Base-by-base conservation (phyloP, 2,888 invertebrate genomes). In the Leptarthrus brevirostris region DNA sequence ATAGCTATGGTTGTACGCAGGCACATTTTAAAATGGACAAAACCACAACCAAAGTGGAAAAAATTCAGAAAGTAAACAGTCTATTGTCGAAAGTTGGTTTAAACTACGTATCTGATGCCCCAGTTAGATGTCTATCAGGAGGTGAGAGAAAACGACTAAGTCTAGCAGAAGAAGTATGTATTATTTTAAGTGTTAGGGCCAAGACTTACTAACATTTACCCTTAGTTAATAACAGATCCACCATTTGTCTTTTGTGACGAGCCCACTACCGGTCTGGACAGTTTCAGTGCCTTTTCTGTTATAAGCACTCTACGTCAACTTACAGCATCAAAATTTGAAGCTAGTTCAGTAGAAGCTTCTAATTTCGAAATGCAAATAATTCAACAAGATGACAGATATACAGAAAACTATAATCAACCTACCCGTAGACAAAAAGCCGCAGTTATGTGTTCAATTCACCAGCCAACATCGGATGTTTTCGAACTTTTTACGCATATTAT, bases 191-290 rank as follows among this genome's bases (percentile, higher is more conserved):
- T 47, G 24, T 20, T 54, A 54, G n/a, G n/a, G 36, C 22, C 26
- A 22, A 70, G 36, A 18, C 47, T 18, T 44, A 18, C 30, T 58
- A 18, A 8, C 3, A 44, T 26, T 56, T 12, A 12, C 12, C 44
- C 77, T 18, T 82, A 94, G 93, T 87, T 96, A 8, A 86, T 97
- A 71, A 95, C 93, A 70, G 94, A 97, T 82, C 97, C 97, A 0
- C 90, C 92, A 2, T 89, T 97, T 73, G 85, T 97, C 69, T 96
- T 97, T 85, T 96, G 96, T 82, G 97, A 97, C 81, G 97, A 97
- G 82, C 96, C 96, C 0, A 97, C 96, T 0, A 95, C 95, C 0
- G 96, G 97, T 0, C 84, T 97, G 70, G 97, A 97, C 84, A 95
- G 95, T 78, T 96, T 90, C 84, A 94, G 92, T 81, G 96, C 97